phyloP scores from a whole-genome alignment of 2,113 vertebrate genomes.

The Caretta caretta region DNA sequence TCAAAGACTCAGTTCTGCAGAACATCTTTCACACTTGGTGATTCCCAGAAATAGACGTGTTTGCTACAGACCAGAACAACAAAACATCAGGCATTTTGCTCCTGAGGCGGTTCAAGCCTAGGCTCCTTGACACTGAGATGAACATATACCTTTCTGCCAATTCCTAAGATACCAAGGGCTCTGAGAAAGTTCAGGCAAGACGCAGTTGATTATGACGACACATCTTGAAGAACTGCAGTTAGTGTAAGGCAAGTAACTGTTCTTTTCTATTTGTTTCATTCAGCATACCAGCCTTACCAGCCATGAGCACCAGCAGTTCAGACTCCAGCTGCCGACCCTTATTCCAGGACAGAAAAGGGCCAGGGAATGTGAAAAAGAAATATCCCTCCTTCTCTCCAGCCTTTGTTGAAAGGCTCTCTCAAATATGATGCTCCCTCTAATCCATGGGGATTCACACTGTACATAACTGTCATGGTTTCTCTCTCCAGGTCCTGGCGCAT shows the following conservation, averaged over 20 bases:
- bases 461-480: neutral
- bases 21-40: neutral
- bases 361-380: neutral
- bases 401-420: neutral
- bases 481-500: conserved; percentile 61
- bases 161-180: neutral
- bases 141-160: neutral
- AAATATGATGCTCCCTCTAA: neutral
- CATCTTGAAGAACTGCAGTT: neutral
- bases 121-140: neutral
- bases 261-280: neutral
- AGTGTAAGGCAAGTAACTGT: neutral
- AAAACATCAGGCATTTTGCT: neutral
- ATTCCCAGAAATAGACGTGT: neutral
- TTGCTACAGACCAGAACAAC: neutral
- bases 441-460: neutral
- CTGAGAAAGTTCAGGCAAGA: neutral
- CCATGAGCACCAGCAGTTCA: neutral
- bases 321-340: neutral
- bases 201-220: neutral
- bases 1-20: neutral
- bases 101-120: neutral
- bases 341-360: neutral
- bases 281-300: neutral
- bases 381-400: neutral